Evolutionary conservation across 2,888 invertebrate genomes (phyloP).

Genomic region (Lapara coniferarum): DNA sequence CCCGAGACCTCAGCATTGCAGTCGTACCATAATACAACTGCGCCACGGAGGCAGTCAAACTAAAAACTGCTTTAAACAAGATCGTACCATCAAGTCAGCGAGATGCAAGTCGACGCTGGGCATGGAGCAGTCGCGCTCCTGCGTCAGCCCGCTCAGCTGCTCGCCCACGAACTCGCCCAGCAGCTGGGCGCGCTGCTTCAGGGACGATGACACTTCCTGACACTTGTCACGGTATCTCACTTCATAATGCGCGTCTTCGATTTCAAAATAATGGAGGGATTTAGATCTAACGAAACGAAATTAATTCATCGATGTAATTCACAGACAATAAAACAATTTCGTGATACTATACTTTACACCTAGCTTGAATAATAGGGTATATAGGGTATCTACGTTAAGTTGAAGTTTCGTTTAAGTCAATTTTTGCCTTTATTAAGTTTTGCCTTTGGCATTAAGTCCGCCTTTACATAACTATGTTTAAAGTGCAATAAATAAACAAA

Average conservation of each 20-base stretch:
- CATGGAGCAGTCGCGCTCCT: constrained; percentile 70
- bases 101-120: constrained; percentile 75
- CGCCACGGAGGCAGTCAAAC: too few species aligned
- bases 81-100: constrained; percentile 70
- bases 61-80: not conserved
- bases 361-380: not conserved
- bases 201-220: constrained; percentile 61
- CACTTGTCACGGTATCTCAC: constrained; percentile 74
- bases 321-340: too few species aligned
- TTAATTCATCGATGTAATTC: too few species aligned
- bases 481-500: too few species aligned
- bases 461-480: too few species aligned
- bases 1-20: too few species aligned
- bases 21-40: too few species aligned
- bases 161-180: constrained; percentile 78
- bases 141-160: constrained; percentile 76
- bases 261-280: constrained; percentile 69
- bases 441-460: too few species aligned
- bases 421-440: too few species aligned
- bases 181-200: constrained; percentile 64
- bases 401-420: too few species aligned
- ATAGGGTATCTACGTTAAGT: not conserved
- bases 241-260: constrained; percentile 72
- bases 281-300: constrained; percentile 57
- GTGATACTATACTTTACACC: too few species aligned